Evolutionary conservation across 2,797 vertebrate species (phyloP), one percentile per base, ranked within the genome.

Genomic region (Cygnus olor): DNA sequence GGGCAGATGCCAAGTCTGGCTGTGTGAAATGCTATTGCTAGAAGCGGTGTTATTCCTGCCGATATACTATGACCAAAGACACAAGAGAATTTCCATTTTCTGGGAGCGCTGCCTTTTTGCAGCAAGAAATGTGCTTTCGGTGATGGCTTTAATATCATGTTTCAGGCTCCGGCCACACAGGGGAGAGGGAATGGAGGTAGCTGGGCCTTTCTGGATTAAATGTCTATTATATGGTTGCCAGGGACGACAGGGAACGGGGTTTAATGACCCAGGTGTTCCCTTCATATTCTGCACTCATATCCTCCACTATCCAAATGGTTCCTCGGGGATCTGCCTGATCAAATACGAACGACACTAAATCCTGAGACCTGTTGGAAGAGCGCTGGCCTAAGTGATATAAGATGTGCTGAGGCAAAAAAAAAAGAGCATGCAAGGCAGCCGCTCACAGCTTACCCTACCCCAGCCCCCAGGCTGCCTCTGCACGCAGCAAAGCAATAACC

Each of bases 181-280:
- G 84, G 79, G 79, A 94, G 79, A 72, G 89, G 69, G 61, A 92
- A 87, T 54, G 72, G 81, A 93, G 57, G 74, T 71, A 87, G 57
- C 19, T 82, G 80, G 69, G 86, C 25, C 58, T 93, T 93, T 89
- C 74, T 90, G 93, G 95, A 95, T 96, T 92, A 96, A 90, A 89
- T 74, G 72, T 89, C 93, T 92, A 61, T 93, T 95, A 95, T 74
- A 86, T 74, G 76, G 89, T 95, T 95, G 92, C 92, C 88, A 95
- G 74, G 90, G 90, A 94, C 76, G 70, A 84, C 90, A 93, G 49
- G 82, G 81, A 84, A 95, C 65, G 0, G 3, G 6, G 49, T 90
- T 94, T 95, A 95, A 94, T 95, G 87, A 74, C 57, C 82, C 94
- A 94, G 91, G 87, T 83, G 85, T 80, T 88, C 89, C 76, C 72